A percentile compares a stretch with the other conserved stretches of the same genome.
phyloP scores from a whole-genome alignment of 1,140 invertebrate genomes.

The Drosophila watanabei region DNA sequence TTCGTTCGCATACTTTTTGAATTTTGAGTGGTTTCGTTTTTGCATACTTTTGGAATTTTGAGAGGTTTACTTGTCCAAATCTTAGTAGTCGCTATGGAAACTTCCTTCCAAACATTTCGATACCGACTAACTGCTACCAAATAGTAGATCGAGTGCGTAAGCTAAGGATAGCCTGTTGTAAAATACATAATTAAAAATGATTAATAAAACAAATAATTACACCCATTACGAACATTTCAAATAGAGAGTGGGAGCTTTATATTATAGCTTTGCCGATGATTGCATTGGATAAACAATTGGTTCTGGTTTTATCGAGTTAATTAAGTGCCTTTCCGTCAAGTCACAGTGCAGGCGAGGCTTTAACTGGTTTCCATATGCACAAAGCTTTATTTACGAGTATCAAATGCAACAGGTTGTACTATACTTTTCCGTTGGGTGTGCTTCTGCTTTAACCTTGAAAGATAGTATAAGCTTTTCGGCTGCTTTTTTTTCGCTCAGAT shows the following conservation, averaged over 20 bases:
- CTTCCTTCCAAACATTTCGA: conserved; percentile 12
- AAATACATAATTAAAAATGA: background rate
- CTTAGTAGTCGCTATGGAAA: background rate
- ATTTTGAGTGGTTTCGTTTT: background rate
- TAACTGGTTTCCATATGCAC: conserved; percentile 10
- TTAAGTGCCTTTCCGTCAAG: background rate
- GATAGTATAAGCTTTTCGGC: conserved; percentile 14
- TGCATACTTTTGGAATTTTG: conserved; percentile 1
- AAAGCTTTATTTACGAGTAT: background rate
- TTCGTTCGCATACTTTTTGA: background rate
- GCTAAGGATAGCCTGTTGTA: background rate
- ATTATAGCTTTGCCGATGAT: background rate
- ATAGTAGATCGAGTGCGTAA: background rate
- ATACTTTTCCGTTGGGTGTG: conserved; percentile 9
- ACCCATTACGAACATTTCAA: conserved; percentile 9
- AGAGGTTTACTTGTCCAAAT: background rate
- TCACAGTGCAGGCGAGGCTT: background rate
- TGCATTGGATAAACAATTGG: background rate
- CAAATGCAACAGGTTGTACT: background rate
- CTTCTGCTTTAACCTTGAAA: conserved; percentile 36
- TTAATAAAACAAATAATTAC: conserved; percentile 12
- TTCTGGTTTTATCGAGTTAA: background rate
- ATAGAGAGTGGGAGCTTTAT: background rate
- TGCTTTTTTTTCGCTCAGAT: conserved; percentile 31
- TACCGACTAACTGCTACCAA: background rate